phyloP scores from a whole-genome alignment of 2,888 invertebrate species.

The Himalopsyche kuldschensis region DNA sequence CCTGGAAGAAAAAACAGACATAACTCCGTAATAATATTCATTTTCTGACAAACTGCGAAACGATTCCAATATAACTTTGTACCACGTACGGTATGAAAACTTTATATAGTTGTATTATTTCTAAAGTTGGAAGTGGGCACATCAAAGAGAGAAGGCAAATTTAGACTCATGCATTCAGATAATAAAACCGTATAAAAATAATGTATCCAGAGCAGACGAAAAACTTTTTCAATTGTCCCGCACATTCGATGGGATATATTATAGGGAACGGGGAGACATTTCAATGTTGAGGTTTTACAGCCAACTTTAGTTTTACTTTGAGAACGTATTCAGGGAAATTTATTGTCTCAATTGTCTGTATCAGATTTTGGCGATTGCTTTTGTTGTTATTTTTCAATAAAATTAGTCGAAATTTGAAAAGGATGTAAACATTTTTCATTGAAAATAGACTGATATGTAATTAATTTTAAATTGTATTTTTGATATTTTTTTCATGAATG shows the following conservation, averaged over 20 bases:
- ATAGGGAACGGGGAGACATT: background rate
- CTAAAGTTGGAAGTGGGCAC: conserved; percentile 10
- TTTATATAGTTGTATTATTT: conserved; percentile 19
- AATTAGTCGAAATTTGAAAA: no score
- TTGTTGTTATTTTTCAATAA: no score
- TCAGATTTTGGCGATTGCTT: background rate
- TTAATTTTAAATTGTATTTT: no score
- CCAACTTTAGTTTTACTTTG: background rate
- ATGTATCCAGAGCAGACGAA: conserved; percentile 20
- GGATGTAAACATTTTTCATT: no score
- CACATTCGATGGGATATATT: conserved; percentile 15
- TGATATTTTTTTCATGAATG: no score
- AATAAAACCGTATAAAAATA: conserved; percentile 35
- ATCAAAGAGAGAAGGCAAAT: conserved; percentile 3
- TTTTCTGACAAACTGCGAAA: background rate
- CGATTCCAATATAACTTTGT: conserved; percentile 2
- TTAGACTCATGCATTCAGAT: conserved; percentile 18
- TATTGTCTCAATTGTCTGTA: background rate
- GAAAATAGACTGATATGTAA: no score
- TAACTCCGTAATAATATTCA: background rate
- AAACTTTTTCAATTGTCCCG: conserved; percentile 37
- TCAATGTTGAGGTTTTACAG: background rate
- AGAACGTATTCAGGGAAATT: background rate
- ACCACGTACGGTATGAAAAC: conserved; percentile 11
- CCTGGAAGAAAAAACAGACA: background rate